Percentiles rank a stretch among this genome's conserved stretches.
phyloP scores from a whole-genome alignment of 2,113 vertebrate species.

The Aramus guarauna region DNA sequence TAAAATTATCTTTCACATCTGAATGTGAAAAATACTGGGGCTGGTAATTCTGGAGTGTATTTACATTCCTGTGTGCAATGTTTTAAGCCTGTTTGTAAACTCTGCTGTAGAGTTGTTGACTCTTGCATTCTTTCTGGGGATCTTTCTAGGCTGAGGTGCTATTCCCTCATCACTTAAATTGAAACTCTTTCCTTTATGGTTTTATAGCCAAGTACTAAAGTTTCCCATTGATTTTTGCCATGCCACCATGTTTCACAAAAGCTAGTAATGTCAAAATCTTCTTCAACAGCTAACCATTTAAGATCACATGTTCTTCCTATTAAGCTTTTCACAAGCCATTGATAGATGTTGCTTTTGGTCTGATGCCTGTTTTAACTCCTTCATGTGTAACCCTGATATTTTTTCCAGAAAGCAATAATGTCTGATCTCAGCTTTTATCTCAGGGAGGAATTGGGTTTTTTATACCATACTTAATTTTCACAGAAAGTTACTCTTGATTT shows the following conservation, averaged over 20 bases:
- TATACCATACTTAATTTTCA: background rate
- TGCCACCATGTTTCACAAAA: slow-evolving; percentile 16
- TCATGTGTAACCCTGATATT: background rate
- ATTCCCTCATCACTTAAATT: background rate
- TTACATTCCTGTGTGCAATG: background rate
- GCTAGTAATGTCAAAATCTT: slow-evolving; percentile 20
- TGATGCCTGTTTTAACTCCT: background rate
- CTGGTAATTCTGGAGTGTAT: background rate
- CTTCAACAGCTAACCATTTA: background rate
- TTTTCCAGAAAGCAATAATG: background rate
- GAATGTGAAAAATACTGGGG: background rate
- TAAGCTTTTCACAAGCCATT: background rate
- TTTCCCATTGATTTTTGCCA: slow-evolving; percentile 38
- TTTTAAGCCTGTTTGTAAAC: background rate
- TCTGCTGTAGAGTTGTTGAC: background rate
- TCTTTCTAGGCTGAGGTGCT: background rate
- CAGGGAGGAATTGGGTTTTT: background rate
- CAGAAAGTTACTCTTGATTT: background rate
- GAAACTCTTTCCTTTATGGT: background rate
- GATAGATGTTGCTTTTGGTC: background rate
- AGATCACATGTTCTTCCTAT: background rate
- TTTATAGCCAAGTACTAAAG: slow-evolving; percentile 10
- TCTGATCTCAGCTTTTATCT: background rate
- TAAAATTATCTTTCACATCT: background rate
- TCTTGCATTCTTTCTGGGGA: background rate